Base-by-base conservation (phyloP, 2,797 vertebrate species). In the Microctenopoma steveboyesi region DNA sequence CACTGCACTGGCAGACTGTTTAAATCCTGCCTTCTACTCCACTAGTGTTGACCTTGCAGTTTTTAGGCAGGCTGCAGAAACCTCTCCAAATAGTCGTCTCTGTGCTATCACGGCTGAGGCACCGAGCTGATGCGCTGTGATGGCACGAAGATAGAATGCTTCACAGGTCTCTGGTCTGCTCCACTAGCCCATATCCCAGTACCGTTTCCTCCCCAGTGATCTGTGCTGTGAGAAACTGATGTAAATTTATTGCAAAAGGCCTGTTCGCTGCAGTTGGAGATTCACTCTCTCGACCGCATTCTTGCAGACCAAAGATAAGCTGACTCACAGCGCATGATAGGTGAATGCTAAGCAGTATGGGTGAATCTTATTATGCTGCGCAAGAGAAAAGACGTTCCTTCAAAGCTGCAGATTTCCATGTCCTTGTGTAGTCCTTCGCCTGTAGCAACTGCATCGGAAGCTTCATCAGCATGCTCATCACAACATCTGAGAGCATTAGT, bases 271-370 rank as follows among this genome's bases (percentile, higher is more conserved):
- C 77, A 83, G 80, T 76, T 7, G 15, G 57, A 83, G 81, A 84
- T 83, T 85, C 76, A 60, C 51, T 76, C 75, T 81, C 80, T 82
- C 58, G 57, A 82, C 78, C 57, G 46, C 60, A 63, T 81, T 78
- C 57, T 37, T 81, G 75, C 80, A 63, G 72, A 54, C 83, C 64
- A 56, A 70, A 86, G 86, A 91, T 91, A 88, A 89, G 86, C 83
- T 89, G 83, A 85, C 69, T 89, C 82, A 82, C 74, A 48, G 76
- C 63, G 79, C 85, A 81, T 63, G 64, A 78, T 47, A 80, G 81
- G 58, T 85, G 88, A 90, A 90, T 89, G 88, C 74, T 86, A 84
- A 91, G 75, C 76, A 86, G 82, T 35, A 39, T 2, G 66, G 47
- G 64, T 45, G 81, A 82, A 80, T 83, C 76, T 72, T 86, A 86